A percentile compares a stretch with the other conserved stretches of the same genome.
Conservation (phyloP, 2,113 vertebrate genomes). For the Indicator maculatus region DNA sequence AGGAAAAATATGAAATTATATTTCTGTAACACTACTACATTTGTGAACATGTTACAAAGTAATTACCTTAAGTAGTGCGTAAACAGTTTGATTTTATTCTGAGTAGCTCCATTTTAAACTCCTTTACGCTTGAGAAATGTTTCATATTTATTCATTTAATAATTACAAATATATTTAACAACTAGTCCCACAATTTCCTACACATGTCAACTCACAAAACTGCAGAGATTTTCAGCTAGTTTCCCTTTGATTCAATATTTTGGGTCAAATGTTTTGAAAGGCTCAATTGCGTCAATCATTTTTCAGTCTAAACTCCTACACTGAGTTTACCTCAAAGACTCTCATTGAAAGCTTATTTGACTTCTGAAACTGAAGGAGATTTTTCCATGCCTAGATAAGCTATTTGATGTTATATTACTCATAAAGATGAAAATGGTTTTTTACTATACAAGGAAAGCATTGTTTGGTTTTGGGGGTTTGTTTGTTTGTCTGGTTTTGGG, state of each 20-base stretch:
- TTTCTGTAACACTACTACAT: background rate
- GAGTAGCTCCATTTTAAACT: background rate
- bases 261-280: slow-evolving; percentile 1
- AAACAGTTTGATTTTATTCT: background rate
- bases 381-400: background rate
- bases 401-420: background rate
- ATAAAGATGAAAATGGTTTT: background rate
- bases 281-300: background rate
- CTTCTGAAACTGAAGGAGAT: background rate
- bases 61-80: background rate
- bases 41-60: background rate
- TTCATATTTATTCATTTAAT: background rate
- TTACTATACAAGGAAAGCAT: background rate
- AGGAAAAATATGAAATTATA: background rate
- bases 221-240: background rate
- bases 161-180: background rate
- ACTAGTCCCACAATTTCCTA: background rate
- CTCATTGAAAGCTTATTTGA: background rate
- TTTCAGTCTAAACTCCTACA: background rate
- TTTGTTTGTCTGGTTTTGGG: background rate
- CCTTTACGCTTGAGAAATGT: background rate
- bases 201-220: background rate
- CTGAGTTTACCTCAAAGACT: background rate
- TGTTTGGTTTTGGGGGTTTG: background rate
- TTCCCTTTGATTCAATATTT: background rate